Percentiles rank a stretch among this genome's conserved stretches.
Conservation (phyloP, 2,113 vertebrate genomes). For the Arizona elegans region DNA sequence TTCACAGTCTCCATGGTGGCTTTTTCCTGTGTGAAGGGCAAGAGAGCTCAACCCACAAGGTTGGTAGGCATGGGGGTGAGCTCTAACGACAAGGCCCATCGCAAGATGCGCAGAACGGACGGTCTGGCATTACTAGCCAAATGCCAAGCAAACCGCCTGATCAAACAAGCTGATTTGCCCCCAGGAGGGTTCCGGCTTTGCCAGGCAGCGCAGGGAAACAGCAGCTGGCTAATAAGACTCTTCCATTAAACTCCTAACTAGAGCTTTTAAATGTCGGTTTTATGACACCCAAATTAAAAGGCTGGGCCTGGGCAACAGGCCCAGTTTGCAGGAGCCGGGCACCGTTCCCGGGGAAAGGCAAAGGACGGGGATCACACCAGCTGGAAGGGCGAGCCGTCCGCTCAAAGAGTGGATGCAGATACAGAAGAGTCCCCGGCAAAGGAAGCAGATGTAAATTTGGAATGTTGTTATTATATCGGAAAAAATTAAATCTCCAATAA, state of each 20-base stretch:
- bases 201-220: neutral
- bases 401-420: neutral
- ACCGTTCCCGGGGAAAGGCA: neutral
- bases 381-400: neutral
- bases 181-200: neutral
- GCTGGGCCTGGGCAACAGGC: neutral
- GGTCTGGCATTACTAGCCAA: too few species aligned
- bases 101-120: neutral
- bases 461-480: neutral
- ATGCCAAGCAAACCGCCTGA: neutral
- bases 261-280: neutral
- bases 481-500: neutral
- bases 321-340: neutral
- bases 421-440: neutral
- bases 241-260: neutral
- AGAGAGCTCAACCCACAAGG: neutral
- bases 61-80: neutral
- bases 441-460: neutral
- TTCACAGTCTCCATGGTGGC: neutral
- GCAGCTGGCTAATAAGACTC: conserved; percentile 5
- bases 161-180: too few species aligned
- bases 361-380: neutral
- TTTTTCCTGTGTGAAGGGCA: neutral
- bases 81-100: neutral
- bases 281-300: conserved; percentile 11